Percentiles rank a stretch among this genome's conserved stretches.
Conservation (phyloP, 1,140 invertebrate species). For the Eubasilissa regina region DNA sequence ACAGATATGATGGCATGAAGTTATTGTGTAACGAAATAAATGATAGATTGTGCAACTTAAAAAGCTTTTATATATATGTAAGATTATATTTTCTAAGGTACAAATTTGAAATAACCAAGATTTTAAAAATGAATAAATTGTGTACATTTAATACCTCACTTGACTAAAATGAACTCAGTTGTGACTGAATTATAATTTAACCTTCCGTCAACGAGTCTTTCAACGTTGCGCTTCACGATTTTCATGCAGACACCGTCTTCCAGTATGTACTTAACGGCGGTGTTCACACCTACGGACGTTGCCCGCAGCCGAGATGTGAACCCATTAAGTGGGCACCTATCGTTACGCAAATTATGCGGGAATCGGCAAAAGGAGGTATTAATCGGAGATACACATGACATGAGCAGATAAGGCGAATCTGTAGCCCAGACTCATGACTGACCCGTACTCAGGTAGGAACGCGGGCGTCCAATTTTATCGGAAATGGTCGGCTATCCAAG, state of each 20-base stretch:
- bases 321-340: background rate
- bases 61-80: too few species aligned
- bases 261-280: background rate
- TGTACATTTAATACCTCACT: background rate
- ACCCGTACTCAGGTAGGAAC: background rate
- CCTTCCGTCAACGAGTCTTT: background rate
- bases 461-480: too few species aligned
- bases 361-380: constrained; percentile 18
- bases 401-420: constrained; percentile 24
- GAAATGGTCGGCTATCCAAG: too few species aligned
- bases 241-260: constrained; percentile 4
- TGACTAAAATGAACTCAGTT: background rate
- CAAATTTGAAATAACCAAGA: too few species aligned
- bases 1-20: too few species aligned
- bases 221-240: background rate
- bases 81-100: too few species aligned
- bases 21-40: too few species aligned
- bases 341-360: constrained; percentile 16
- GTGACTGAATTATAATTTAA: constrained; percentile 16
- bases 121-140: too few species aligned
- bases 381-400: constrained; percentile 24
- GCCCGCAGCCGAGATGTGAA: background rate
- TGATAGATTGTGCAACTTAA: too few species aligned
- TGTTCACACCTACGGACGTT: constrained; percentile 10
- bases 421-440: background rate